Evolutionary conservation across 2,113 vertebrate species (phyloP).

Genomic region (Pagrus major): DNA sequence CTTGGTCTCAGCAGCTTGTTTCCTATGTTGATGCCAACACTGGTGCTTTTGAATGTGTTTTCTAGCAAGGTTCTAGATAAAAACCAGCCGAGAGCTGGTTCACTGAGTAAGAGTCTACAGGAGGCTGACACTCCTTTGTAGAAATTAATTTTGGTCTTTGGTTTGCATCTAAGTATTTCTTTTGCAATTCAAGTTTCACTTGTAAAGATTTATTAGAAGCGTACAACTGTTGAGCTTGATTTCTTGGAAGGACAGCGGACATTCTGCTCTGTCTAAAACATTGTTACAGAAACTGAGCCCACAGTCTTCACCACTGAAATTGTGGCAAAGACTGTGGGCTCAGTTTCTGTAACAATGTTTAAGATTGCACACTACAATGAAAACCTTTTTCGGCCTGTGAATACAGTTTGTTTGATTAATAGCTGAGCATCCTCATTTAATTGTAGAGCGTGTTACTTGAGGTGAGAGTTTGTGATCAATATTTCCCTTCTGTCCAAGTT

Average conservation of each 20-base stretch:
- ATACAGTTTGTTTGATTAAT: background rate
- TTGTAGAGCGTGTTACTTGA: background rate
- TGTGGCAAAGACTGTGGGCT: background rate
- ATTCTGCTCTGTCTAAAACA: background rate
- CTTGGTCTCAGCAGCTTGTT: background rate
- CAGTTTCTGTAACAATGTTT: background rate
- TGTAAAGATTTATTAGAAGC: conserved; percentile 1
- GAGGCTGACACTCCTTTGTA: background rate
- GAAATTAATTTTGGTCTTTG: background rate
- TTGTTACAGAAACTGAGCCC: no score
- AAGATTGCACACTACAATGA: background rate
- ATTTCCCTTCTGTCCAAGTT: background rate
- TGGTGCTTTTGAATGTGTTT: background rate
- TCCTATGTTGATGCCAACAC: background rate
- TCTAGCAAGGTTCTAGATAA: background rate
- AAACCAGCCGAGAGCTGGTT: background rate
- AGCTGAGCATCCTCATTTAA: no score
- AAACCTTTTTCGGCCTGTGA: background rate
- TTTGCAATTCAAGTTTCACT: conserved; percentile 1
- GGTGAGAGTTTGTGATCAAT: background rate
- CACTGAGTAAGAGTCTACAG: background rate
- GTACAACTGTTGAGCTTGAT: background rate
- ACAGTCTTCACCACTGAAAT: no score
- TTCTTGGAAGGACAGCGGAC: background rate
- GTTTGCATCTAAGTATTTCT: background rate